Conservation (phyloP, 2,797 vertebrate genomes). For the Sebastes steindachneri region DNA sequence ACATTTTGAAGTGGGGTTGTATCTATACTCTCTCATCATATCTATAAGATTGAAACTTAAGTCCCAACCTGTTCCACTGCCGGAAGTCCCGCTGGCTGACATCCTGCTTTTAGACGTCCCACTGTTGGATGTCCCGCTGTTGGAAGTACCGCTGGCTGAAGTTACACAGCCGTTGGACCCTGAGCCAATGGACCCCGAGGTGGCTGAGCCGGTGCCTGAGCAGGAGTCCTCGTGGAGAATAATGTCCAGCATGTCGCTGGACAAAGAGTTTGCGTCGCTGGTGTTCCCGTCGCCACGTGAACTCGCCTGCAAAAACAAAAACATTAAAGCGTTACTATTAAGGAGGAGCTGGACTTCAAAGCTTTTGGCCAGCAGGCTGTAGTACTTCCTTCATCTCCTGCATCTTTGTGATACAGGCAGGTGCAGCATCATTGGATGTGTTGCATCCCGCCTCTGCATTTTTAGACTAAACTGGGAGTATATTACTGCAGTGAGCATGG, state of each 20-base stretch:
- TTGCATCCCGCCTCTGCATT: background rate
- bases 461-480: background rate
- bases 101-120: constrained; percentile 79
- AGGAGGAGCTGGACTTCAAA: background rate
- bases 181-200: constrained; percentile 90
- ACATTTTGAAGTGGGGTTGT: no score
- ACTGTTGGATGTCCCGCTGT: constrained; percentile 82
- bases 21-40: no score
- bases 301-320: constrained; percentile 61
- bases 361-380: background rate
- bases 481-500: background rate
- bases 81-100: constrained; percentile 76
- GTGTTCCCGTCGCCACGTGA: constrained; percentile 83
- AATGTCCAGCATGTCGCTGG: constrained; percentile 90
- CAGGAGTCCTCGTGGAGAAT: constrained; percentile 89
- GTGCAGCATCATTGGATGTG: background rate
- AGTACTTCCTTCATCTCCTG: constrained; percentile 1
- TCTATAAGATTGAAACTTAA: background rate
- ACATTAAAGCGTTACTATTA: background rate
- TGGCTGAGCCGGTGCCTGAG: constrained; percentile 89
- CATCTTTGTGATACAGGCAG: background rate
- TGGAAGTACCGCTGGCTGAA: constrained; percentile 83
- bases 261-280: constrained; percentile 88
- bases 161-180: constrained; percentile 86
- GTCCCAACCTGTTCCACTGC: constrained; percentile 72